Conservation (phyloP, 1,140 invertebrate genomes). For the Sarcophaga peregrina region DNA sequence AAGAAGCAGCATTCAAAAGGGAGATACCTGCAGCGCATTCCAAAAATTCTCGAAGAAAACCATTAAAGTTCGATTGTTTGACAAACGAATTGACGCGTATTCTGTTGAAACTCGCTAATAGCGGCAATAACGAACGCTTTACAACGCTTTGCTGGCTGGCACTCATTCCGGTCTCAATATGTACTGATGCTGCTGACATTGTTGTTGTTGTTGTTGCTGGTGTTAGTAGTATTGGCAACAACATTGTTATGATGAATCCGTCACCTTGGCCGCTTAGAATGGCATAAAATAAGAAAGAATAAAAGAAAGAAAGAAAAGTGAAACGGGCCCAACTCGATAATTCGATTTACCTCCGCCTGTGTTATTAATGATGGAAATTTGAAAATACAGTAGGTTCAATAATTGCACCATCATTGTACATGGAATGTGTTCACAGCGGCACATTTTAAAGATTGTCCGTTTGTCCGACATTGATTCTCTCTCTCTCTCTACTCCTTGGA, state of each 20-base stretch:
- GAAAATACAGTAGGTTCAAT: slow-evolving; percentile 67
- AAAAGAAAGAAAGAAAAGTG: too few relatives aligned
- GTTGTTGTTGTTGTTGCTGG: not conserved
- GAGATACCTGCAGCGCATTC: slow-evolving; percentile 47
- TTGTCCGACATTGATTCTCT: not conserved
- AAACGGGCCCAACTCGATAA: too few relatives aligned
- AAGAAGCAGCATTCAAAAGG: not conserved
- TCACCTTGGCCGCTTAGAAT: slow-evolving; percentile 14
- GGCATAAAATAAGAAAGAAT: not conserved
- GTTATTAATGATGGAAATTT: slow-evolving; percentile 68
- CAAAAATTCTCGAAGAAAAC: slow-evolving; percentile 35
- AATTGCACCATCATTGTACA: slow-evolving; percentile 65
- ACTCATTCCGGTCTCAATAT: not conserved
- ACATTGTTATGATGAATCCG: slow-evolving; percentile 22
- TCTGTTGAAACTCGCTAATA: slow-evolving; percentile 60
- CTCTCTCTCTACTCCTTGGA: not conserved
- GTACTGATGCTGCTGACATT: not conserved
- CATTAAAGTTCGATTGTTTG: slow-evolving; percentile 36
- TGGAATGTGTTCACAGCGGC: slow-evolving; percentile 37
- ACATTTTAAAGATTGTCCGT: slow-evolving; percentile 24
- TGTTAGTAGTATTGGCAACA: not conserved
- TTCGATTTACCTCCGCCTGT: slow-evolving; percentile 57
- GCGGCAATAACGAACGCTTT: slow-evolving; percentile 55
- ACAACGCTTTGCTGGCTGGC: not conserved
- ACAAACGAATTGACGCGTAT: slow-evolving; percentile 45